These are phyloP conservation scores for Marcusenius ussheri DNA, from an alignment of 2,113 vertebrate genomes.

Conservation along the genomic window DNA sequence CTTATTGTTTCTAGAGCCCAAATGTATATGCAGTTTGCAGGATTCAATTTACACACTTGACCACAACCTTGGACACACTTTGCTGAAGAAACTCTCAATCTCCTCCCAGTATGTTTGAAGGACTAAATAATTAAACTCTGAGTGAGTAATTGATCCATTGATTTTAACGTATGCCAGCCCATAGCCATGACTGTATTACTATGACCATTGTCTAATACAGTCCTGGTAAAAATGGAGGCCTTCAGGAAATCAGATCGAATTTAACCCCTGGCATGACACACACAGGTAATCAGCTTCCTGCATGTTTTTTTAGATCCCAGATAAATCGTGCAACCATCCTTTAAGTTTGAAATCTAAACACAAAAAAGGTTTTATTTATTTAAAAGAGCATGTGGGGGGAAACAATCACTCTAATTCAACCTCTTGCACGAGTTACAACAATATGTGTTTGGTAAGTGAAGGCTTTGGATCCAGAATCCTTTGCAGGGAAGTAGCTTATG, in stretches of 20 bases:
- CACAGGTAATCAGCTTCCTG: not conserved
- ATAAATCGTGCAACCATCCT: not conserved
- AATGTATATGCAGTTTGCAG: not conserved
- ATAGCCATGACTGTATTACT: not conserved
- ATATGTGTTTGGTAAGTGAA: not conserved
- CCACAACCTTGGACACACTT: not conserved
- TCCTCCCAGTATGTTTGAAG: not conserved
- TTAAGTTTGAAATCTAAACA: not conserved
- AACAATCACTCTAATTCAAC: not conserved
- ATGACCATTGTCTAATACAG: not conserved
- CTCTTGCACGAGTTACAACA: not conserved
- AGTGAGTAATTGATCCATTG: not conserved
- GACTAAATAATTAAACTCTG: not conserved
- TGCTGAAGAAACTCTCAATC: not conserved
- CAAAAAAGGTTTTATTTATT: not conserved
- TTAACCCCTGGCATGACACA: not conserved
- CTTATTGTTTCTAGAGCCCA: not conserved
- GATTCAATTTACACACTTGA: not conserved
- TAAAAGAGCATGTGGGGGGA: not conserved
- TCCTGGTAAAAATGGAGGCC: not conserved
- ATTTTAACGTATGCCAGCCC: not conserved
- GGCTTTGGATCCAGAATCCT: not conserved
- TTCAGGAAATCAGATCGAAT: not conserved
- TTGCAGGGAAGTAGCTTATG: not conserved
- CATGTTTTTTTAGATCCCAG: not conserved